phyloP scores from a whole-genome alignment of 1,140 invertebrate species.

The Olivierus martensii region DNA sequence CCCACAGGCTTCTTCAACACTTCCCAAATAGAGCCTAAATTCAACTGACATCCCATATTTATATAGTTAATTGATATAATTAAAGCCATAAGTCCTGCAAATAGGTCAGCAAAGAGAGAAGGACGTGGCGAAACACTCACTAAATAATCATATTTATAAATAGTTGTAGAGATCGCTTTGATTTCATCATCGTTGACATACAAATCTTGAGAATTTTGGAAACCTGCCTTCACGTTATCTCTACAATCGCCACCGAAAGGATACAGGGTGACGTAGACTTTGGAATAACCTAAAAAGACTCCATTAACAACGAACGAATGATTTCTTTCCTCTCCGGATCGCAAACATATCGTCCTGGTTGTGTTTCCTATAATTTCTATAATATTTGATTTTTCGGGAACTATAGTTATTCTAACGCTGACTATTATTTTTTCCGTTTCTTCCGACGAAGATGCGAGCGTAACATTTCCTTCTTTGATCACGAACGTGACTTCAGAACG shows the following conservation, averaged over 20 bases:
- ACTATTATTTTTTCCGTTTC: too few species aligned
- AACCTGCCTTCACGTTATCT: not conserved
- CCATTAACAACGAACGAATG: conserved; percentile 40
- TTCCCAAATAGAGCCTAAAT: conserved; percentile 51
- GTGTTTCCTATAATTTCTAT: too few species aligned
- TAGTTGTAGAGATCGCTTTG: not conserved
- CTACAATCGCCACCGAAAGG: not conserved
- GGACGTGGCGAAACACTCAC: conserved; percentile 7
- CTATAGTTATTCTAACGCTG: too few species aligned
- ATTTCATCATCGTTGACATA: not conserved
- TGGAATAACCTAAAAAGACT: conserved; percentile 44
- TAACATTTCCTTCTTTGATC: too few species aligned
- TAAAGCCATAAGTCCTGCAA: conserved; percentile 56
- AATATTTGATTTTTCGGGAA: too few species aligned
- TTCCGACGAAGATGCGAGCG: too few species aligned
- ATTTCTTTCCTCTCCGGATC: conserved; percentile 25
- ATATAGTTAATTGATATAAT: conserved; percentile 75
- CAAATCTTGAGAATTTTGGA: not conserved
- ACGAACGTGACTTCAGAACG: too few species aligned
- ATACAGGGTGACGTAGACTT: conserved; percentile 21
- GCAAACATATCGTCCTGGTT: not conserved
- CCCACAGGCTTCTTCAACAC: conserved; percentile 59
- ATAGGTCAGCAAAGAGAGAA: conserved; percentile 36
- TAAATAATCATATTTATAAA: not conserved
- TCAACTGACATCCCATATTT: conserved; percentile 82